phyloP scores from a whole-genome alignment of 1,140 invertebrate genomes.

The Drosophila navojoa region DNA sequence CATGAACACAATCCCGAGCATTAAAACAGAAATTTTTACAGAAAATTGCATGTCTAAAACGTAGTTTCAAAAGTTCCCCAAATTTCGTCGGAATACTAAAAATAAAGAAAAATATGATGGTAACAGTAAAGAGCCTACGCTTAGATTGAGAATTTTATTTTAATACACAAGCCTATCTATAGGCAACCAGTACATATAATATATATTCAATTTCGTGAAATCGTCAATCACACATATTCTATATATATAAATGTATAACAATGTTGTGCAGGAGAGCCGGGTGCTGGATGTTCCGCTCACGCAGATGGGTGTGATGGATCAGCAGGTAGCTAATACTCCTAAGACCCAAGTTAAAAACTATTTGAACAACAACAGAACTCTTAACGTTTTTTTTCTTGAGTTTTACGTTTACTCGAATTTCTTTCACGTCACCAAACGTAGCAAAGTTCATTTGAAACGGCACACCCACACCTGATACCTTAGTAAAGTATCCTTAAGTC shows the following conservation, averaged over 20 bases:
- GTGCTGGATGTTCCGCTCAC: conserved; percentile 93
- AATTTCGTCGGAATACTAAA: conserved; percentile 43
- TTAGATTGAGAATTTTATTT: background rate
- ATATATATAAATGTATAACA: conserved; percentile 62
- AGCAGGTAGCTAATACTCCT: conserved; percentile 87
- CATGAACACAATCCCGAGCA: conserved; percentile 7
- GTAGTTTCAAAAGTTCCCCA: conserved; percentile 50
- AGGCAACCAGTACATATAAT: conserved; percentile 20
- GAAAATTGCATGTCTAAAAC: conserved; percentile 68
- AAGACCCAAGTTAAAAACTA: conserved; percentile 46
- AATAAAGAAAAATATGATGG: conserved; percentile 18
- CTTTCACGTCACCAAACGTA: conserved; percentile 45
- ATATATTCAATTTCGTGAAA: conserved; percentile 38
- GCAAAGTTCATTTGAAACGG: conserved; percentile 59
- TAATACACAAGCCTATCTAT: conserved; percentile 21
- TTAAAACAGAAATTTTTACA: conserved; percentile 27
- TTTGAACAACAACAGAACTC: conserved; percentile 37
- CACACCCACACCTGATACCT: conserved; percentile 34
- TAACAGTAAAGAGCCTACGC: conserved; percentile 6
- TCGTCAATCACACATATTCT: conserved; percentile 40
- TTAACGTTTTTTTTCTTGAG: conserved; percentile 63
- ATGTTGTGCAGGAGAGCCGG: conserved; percentile 87
- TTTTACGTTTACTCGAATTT: conserved; percentile 65
- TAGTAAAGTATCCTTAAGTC: conserved; percentile 7
- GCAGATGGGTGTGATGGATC: conserved; percentile 94